Base-by-base conservation (phyloP, 2,797 vertebrate genomes). In the Hypotaenidia philippensis region DNA sequence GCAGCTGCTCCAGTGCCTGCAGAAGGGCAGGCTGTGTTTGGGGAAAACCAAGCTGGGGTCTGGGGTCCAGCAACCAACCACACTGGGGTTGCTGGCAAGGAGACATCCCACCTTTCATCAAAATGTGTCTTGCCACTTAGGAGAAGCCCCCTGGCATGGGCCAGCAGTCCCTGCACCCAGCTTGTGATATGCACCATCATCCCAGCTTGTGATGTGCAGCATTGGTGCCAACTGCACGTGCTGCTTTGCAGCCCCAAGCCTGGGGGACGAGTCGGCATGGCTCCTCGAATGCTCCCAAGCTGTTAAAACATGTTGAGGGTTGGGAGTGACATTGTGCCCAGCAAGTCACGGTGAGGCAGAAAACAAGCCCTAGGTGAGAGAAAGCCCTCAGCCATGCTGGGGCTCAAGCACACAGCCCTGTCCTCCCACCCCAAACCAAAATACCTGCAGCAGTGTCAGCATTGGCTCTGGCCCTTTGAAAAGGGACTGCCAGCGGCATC, bases 261-360 rank as follows among this genome's bases (percentile, higher is more conserved):
- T 10, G 5, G 36, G 32, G 32, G 17, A 40, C 2, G 5, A 1
- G 0, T 10, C 56, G 0, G 0, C 71, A 44, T 1, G 4, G 31
- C 23, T 72, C 47, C 70, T 66, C 2, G 0, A 23, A 60, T 4
- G 8, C n/a, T 69, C 64, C 34, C 23, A 15, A n/a, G 47, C 56
- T 89, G 52, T 44, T 64, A 61, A 88, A 83, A 60, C n/a, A 2
- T 2, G 31, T 9, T 78, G 10, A 2, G n/a, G 56, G 26, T 4
- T 74, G 72, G 53, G 44, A 85, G 44, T n/a, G 40, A 56, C 32
- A 20, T 0, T 23, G 64, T 29, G 27, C 64, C 52, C 29, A 74
- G 63, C 63, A 59, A 64, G 55, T 52, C 50, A 2, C 1, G 1
- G 16, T 9, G 20, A 83, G 49, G 31, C 27, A 63, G 47, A 40